Base-by-base conservation (phyloP, 2,113 vertebrate species). In the Elgaria multicarinata region DNA sequence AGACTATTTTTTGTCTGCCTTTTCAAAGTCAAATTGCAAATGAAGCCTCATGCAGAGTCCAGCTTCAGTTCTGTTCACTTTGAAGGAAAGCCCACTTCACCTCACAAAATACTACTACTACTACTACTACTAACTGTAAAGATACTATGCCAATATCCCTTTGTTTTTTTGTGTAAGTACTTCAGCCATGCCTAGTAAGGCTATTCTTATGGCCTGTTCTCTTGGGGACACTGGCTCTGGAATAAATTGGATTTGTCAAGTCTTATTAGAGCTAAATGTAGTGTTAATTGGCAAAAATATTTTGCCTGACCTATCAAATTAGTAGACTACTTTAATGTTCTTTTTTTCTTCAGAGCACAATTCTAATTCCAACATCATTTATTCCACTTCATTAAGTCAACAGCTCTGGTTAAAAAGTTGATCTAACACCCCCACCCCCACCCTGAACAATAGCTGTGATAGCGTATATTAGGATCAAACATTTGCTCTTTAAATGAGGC, bases 251-350 rank as follows among this genome's bases (percentile, higher is more conserved):
- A 31, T 85, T 71, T 89, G 6, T 85, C 39, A 0, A 0, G 28
- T 85, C 87, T 86, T 53, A 2, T 86, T 5, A 16, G 69, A 90
- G 42, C 26, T 87, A 36, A 89, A 86, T 0, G 44, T 58, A 80
- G 44, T 80, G 84, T 78, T 95, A 87, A 90, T 90, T 89, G 66
- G 71, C 2, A 78, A 91, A 88, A 88, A 91, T 90, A 89, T 78
- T 90, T 91, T 78, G 36, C 77, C 89, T 92, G 86, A 85, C 58
- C 94, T 80, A 0, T 81, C 91, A 81, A 87, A 92, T 75, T 81
- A 79, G 0, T 46, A 0, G 9, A 89, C 5, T n/a, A 3, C 5
- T 87, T 92, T 66, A 24, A 13, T 18, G 28, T 87, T 76, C 9
- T 78, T 71, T 81, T 44, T 75, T 84, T 55, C 85, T 16, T 87